Evolutionary conservation across 2,113 vertebrate genomes (phyloP).

Genomic region (Eurypyga helias): DNA sequence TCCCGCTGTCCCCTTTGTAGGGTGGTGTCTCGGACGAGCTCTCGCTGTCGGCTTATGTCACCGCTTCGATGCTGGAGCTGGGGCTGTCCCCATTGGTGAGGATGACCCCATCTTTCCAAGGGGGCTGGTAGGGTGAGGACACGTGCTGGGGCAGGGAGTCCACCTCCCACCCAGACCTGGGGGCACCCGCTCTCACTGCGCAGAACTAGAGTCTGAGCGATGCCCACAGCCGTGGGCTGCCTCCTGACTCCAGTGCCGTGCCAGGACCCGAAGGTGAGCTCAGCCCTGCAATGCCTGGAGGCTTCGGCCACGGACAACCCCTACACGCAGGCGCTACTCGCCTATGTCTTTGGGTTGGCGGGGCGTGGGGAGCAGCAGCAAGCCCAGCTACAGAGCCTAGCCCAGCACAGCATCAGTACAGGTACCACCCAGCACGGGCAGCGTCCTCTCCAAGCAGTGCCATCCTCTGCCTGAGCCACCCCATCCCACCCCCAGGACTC

Average conservation of each 20-base stretch:
- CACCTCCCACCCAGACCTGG: rapidly evolving
- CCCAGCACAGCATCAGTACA: not conserved
- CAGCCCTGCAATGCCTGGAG: conserved; percentile 38
- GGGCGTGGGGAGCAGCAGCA: not conserved
- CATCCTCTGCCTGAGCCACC: not conserved
- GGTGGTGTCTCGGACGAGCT: not conserved
- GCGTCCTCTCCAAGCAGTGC: rapidly evolving
- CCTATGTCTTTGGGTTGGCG: conserved; percentile 12
- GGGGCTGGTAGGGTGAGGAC: not conserved
- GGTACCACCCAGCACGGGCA: not conserved
- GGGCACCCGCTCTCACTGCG: not conserved
- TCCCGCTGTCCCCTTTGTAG: not conserved
- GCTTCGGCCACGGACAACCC: not conserved
- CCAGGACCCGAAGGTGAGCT: not conserved
- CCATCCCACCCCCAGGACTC: rapidly evolving
- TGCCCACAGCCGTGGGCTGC: rapidly evolving
- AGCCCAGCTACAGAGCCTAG: not conserved
- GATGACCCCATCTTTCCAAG: not conserved
- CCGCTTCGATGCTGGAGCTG: not conserved
- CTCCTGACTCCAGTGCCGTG: rapidly evolving
- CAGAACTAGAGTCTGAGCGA: rapidly evolving
- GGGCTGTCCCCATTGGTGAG: not conserved
- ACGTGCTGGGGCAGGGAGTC: not conserved
- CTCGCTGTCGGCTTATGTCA: not conserved
- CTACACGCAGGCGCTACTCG: not conserved